A percentile compares a stretch with the other conserved stretches of the same genome.
These are phyloP conservation scores for Leptinotarsa juncta DNA, from an alignment of 2,888 invertebrate species.

Conservation along the genomic window DNA sequence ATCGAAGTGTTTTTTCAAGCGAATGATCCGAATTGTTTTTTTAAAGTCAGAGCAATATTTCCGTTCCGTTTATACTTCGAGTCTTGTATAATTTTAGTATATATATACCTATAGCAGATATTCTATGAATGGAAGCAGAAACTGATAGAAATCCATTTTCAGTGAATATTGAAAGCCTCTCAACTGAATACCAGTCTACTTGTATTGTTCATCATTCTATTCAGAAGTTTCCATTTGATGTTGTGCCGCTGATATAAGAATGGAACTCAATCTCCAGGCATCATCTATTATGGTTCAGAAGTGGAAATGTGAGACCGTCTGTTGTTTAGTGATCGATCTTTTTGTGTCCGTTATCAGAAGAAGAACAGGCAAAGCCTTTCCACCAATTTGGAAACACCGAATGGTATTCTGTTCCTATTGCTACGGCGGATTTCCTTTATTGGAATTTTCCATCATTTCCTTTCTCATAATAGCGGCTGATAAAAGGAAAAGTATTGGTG, in stretches of 20 bases:
- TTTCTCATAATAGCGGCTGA: not conserved
- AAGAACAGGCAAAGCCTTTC: not conserved
- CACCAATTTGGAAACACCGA: not conserved
- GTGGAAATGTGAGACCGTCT: not conserved
- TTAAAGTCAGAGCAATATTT: too few species aligned
- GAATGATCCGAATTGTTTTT: too few species aligned
- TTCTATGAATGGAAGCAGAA: not conserved
- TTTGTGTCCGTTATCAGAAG: not conserved
- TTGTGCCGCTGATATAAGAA: not conserved
- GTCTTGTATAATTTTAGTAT: not conserved
- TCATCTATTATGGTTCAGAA: conserved; percentile 12
- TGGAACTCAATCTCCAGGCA: conserved; percentile 5
- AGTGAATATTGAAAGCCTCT: not conserved
- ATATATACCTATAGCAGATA: not conserved
- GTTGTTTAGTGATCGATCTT: not conserved
- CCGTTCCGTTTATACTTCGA: too few species aligned
- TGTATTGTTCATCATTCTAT: conserved; percentile 8
- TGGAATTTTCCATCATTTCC: not conserved
- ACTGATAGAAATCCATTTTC: not conserved
- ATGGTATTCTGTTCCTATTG: not conserved
- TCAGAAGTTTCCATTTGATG: not conserved
- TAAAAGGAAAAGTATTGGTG: too few species aligned
- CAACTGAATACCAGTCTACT: not conserved
- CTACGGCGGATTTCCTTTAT: not conserved
- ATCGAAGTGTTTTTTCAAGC: too few species aligned